Evolutionary conservation across 2,797 vertebrate genomes (phyloP), one percentile per base, ranked within the genome.

Genomic region (Myotis pilosus): DNA sequence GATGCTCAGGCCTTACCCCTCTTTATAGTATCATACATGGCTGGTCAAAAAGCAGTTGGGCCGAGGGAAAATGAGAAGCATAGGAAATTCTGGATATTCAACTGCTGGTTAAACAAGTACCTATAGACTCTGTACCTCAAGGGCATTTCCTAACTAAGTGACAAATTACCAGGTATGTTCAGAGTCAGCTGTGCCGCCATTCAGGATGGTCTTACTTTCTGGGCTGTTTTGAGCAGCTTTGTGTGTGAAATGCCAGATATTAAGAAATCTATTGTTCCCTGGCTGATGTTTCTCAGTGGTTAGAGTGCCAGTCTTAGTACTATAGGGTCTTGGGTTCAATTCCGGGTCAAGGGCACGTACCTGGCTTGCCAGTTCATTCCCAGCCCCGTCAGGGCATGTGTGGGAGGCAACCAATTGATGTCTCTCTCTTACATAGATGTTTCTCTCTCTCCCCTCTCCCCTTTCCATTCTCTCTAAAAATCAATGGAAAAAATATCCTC

Each of bases 211-310:
- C 12, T 80, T 83, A 30, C 72, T 80, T 75, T 62, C 41, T n/a
- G 36, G 55, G 44, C 36, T 69, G 9, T 68, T 94, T 91, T 94
- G 68, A 91, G 33, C 13, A 89, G 51, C 44, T 95, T 84, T 80
- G 30, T 60, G 30, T 93, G 41, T 74, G 69, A 94, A 94, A 94
- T 64, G 47, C 13, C 55, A 78, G 17, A 38, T 64, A 44, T 23
- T 69, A 33, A 23, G 38, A 55, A 68, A 17, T 55, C 71, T 53
- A 8, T 75, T 62, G 6, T 85, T 36, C 62, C 28, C 30, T 62
- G 28, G 60, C 60, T 62, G 25, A 8, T 66, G 62, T 3, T 30
- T 6, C 60, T 64, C 60, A 64, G 60, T 30, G 60, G 60, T 13
- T 64, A 30, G 60, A 64, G 60, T n/a, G n/a, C 16, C 62, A 5